These are phyloP conservation scores for Spialia ferax DNA, from an alignment of 2,888 invertebrate species.

Conservation along the genomic window DNA sequence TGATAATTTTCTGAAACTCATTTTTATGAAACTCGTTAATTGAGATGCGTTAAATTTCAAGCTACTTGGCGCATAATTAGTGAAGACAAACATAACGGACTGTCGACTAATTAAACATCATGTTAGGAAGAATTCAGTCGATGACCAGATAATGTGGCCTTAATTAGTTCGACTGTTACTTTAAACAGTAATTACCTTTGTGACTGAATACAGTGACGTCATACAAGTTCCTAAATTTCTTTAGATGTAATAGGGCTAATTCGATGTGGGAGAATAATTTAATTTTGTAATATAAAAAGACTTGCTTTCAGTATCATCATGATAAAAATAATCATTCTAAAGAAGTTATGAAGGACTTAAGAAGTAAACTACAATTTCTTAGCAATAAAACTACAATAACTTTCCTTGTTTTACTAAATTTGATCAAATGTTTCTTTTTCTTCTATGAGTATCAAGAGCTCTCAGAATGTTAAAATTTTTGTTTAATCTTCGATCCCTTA, in stretches of 20 bases:
- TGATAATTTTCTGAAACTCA: neutral
- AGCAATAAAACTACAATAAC: too few relatives aligned
- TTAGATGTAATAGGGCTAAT: neutral
- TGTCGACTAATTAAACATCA: constrained; percentile 5
- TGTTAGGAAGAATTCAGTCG: constrained; percentile 6
- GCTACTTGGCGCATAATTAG: constrained; percentile 1
- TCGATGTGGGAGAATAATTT: too few relatives aligned
- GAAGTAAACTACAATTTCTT: too few relatives aligned
- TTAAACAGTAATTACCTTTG: neutral
- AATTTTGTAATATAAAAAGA: too few relatives aligned
- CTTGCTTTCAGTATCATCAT: too few relatives aligned
- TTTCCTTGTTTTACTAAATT: too few relatives aligned
- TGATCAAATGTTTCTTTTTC: too few relatives aligned
- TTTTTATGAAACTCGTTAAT: neutral
- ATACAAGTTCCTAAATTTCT: neutral
- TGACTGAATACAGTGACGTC: neutral
- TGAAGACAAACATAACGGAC: constrained; percentile 7
- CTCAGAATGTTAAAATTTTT: neutral
- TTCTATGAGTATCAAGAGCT: too few relatives aligned
- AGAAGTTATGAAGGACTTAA: too few relatives aligned
- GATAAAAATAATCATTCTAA: too few relatives aligned
- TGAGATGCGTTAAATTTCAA: neutral
- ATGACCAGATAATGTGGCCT: constrained; percentile 2
- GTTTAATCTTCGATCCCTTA: neutral
- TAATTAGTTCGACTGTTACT: neutral